Evolutionary conservation across 1,140 invertebrate genomes (phyloP).

Genomic region (Drosophila bocki): DNA sequence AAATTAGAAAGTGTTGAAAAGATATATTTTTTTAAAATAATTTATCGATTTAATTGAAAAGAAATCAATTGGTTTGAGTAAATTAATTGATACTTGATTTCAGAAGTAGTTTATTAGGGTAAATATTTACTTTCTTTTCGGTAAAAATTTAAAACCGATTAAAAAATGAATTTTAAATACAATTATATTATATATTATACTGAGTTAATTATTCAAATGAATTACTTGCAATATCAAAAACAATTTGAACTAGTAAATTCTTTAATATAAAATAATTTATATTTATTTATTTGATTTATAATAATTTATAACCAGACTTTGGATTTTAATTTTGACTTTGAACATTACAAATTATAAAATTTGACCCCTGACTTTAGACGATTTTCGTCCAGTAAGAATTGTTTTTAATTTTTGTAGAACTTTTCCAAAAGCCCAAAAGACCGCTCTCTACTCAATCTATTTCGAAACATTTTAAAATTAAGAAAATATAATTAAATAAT

Average conservation of each 20-base stretch:
- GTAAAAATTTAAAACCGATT: too few species aligned
- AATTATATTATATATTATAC: too few species aligned
- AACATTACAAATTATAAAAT: background rate
- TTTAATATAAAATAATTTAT: too few species aligned
- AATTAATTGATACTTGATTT: background rate
- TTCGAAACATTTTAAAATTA: background rate
- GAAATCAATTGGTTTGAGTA: background rate
- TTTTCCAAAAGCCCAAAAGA: slow-evolving; percentile 8
- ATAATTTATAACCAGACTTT: too few species aligned
- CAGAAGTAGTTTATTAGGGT: background rate
- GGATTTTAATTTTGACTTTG: background rate
- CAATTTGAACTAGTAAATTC: too few species aligned
- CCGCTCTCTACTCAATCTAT: slow-evolving; percentile 62
- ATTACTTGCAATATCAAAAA: too few species aligned
- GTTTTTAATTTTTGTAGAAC: background rate
- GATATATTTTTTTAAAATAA: background rate
- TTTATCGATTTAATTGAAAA: background rate
- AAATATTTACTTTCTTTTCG: too few species aligned
- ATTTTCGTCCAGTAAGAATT: too few species aligned
- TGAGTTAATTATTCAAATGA: too few species aligned
- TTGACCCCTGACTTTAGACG: background rate
- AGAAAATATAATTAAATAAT: background rate
- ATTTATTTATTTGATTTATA: too few species aligned
- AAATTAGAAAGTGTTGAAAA: too few species aligned
- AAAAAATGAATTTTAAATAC: too few species aligned